phyloP scores from a whole-genome alignment of 2,797 vertebrate species.

The Sebastes wilsoni region DNA sequence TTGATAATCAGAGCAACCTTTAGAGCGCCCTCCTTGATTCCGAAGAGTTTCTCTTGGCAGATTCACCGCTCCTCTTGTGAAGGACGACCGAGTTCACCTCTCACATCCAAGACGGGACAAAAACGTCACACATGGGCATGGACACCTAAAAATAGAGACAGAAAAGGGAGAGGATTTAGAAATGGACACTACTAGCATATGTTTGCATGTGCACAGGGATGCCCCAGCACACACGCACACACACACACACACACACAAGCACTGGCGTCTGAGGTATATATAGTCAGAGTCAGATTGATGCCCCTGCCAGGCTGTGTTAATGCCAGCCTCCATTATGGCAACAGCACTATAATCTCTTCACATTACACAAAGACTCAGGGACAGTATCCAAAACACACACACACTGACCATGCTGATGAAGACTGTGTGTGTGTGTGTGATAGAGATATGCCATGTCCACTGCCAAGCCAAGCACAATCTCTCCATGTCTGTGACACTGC shows the following conservation, averaged over 20 bases:
- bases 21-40: not conserved
- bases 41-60: not conserved
- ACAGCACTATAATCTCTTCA: constrained; percentile 67
- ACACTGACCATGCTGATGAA: constrained; percentile 1
- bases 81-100: constrained; percentile 49
- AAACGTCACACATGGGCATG: constrained; percentile 47
- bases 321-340: constrained; percentile 62
- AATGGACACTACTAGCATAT: constrained; percentile 16
- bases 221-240: not conserved
- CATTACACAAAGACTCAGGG: constrained; percentile 54
- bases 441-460: constrained; percentile 37
- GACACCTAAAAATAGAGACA: constrained; percentile 67
- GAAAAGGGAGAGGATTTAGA: constrained; percentile 45
- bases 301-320: constrained; percentile 57
- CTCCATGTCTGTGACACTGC: constrained; percentile 44
- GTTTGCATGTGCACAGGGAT: constrained; percentile 32
- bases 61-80: not conserved
- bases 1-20: constrained; percentile 1
- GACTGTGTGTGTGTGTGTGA: not conserved
- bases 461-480: constrained; percentile 51
- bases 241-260: constrained; percentile 4
- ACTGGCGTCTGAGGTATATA: constrained; percentile 52
- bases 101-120: constrained; percentile 51
- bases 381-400: constrained; percentile 40
- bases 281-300: constrained; percentile 57